Percentiles rank a stretch among this genome's conserved stretches.
Evolutionary conservation across 2,113 vertebrate genomes (phyloP).

Genomic region (Zeus faber): DNA sequence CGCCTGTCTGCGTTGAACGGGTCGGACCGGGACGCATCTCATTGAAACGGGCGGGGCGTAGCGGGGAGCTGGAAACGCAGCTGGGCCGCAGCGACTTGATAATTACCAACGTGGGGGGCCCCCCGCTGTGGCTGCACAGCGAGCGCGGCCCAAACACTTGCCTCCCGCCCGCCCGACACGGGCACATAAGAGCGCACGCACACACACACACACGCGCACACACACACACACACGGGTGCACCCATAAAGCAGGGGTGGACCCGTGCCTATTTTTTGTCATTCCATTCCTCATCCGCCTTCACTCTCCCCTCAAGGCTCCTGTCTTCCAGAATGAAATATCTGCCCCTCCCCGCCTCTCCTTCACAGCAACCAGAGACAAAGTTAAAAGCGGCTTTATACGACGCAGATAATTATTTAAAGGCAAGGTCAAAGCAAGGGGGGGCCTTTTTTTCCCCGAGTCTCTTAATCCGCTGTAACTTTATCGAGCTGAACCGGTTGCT

Average conservation of each 20-base stretch:
- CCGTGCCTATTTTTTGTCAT: no score
- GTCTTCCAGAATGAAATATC: no score
- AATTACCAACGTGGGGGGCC: conserved; percentile 1
- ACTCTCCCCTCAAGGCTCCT: no score
- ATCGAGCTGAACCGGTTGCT: conserved; percentile 3
- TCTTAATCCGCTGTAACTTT: no score
- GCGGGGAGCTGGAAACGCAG: not conserved
- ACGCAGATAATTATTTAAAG: no score
- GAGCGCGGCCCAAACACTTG: not conserved
- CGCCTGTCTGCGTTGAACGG: not conserved
- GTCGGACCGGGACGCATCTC: not conserved
- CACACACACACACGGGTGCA: not conserved
- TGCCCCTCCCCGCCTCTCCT: no score
- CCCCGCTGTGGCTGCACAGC: not conserved
- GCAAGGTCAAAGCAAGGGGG: no score
- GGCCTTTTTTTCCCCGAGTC: not conserved
- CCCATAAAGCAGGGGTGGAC: no score
- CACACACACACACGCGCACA: conserved; percentile 14
- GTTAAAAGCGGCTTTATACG: no score
- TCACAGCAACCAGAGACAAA: no score
- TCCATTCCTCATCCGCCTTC: no score
- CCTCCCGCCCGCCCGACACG: not conserved
- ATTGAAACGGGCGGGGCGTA: conserved; percentile 2
- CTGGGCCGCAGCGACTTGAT: conserved; percentile 3
- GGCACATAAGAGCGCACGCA: not conserved